Evolutionary conservation across 2,113 vertebrate genomes (phyloP), one percentile per base, ranked within the genome.

Genomic region (Choloepus hoffmanni): DNA sequence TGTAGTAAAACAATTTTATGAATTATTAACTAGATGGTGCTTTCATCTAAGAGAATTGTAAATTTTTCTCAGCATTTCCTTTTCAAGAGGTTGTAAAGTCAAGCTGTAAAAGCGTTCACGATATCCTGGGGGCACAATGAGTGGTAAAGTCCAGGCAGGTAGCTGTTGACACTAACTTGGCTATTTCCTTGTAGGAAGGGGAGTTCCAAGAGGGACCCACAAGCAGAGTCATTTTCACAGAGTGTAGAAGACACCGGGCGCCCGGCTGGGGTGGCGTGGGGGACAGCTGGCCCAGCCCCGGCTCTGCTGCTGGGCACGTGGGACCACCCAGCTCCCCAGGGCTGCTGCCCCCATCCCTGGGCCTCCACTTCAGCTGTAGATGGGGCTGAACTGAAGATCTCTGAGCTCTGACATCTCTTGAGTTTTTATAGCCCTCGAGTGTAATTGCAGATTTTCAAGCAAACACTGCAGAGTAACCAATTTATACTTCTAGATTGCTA

Each of bases 31-130:
- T 92, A 70, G 48, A 68, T 94, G 67, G 19, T 6, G n/a, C 24
- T 94, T 95, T 93, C 87, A 95, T 82, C 76, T 89, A 93, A 79
- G 63, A 94, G 62, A 96, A 92, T 83, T 67, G 5, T 81, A 74
- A 72, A 40, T 91, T 92, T 95, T 95, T 53, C 81, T 93, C 63
- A 94, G 72, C 60, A 73, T 96, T 94, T 84, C 48, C 53, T 95
- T 96, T 96, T 93, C 89, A 94, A 88, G 72, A 94, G 67, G 62
- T 92, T 74, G 92, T 97, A 92, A 96, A 96, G 30, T 76, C 26
- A 87, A 70, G 33, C 76, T 92, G 15, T 94, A 93, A 97, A 97
- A 93, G 19, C 73, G 92, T 53, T 90, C 86, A 85, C 85, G 96
- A 40, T 30, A 85, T 94, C 85, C 78, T 95, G n/a, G 14, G 73